Evolutionary conservation across 2,888 invertebrate species (phyloP).

Genomic region (Aspidapion aeneum): DNA sequence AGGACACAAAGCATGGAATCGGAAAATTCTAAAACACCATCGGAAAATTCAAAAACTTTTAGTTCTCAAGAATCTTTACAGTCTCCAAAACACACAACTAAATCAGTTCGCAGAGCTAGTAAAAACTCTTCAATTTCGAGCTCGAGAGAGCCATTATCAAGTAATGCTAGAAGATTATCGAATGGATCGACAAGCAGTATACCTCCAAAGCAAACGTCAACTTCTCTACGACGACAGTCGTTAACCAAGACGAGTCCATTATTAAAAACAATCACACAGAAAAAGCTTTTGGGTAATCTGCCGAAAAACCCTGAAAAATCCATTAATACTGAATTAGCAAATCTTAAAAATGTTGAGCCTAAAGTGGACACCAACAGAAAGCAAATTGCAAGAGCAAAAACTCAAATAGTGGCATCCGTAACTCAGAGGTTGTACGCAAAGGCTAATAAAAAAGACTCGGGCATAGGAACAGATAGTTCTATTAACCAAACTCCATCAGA

Average conservation of each 20-base stretch:
- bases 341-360: slow-evolving; percentile 32
- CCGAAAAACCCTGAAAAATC: slow-evolving; percentile 31
- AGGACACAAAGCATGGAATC: slow-evolving; percentile 32
- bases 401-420: slow-evolving; percentile 69
- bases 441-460: slow-evolving; percentile 52
- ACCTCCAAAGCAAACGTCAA: slow-evolving; percentile 23
- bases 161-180: slow-evolving; percentile 11
- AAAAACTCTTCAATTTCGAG: slow-evolving; percentile 4
- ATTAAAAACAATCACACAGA: slow-evolving; percentile 25
- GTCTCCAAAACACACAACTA: slow-evolving; percentile 26
- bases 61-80: slow-evolving; percentile 35
- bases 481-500: slow-evolving; percentile 10
- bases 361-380: slow-evolving; percentile 35
- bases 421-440: slow-evolving; percentile 65
- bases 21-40: slow-evolving; percentile 24
- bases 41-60: slow-evolving; percentile 19
- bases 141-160: slow-evolving; percentile 9
- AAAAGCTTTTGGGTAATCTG: slow-evolving; percentile 15
- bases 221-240: slow-evolving; percentile 32
- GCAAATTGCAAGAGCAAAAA: slow-evolving; percentile 50
- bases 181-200: slow-evolving; percentile 33
- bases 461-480: slow-evolving; percentile 38
- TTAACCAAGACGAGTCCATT: slow-evolving; percentile 31
- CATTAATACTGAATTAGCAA: slow-evolving; percentile 29
- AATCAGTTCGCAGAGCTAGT: neutral